Evolutionary conservation across 2,113 vertebrate genomes (phyloP), one percentile per base, ranked within the genome.

Genomic region (Glareola pratincola): DNA sequence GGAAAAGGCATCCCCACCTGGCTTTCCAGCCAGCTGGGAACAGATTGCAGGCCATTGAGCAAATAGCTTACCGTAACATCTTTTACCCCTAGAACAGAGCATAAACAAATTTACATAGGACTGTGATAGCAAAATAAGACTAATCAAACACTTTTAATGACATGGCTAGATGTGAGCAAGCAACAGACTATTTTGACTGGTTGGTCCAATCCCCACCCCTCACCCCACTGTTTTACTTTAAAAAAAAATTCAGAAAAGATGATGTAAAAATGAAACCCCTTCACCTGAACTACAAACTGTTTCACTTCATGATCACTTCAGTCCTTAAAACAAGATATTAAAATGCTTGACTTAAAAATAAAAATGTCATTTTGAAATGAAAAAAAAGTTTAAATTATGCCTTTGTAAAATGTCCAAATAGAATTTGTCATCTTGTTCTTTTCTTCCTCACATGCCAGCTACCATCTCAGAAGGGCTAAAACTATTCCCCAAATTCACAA

Each of bases 151-250:
- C 4, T 60, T 73, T 84, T 68, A 43, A 37, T 59, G 17, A 57
- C 20, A 37, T 22, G 17, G 11, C 2, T 48, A 75, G 23, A 39
- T 1, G 0, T 45, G 5, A 90, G 27, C 1, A 3, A 82, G 5
- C 9, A 51, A 51, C 5, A 75, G 26, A 26, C 2, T 36, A 60
- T 73, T 91, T 66, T 75, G n/a, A 2, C 20, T 63, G 32, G 5
- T 30, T 63, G 23, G 14, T 72, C 32, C 89, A 71, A 62, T 53
- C 8, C 11, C 11, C 12, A 56, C 1, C 3, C 4, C 22, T 47
- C 4, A 43, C 12, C 5, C 12, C 1, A 41, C 6, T 3, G 2
- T 62, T 80, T 68, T 43, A 60, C 12, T 67, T 4, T 6, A 19
- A 26, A 80, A 67, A 16, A 2, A 5, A 17, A 1, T 57, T 68